Conservation (phyloP, 2,888 invertebrate genomes). For the Fabriciana adippe region DNA sequence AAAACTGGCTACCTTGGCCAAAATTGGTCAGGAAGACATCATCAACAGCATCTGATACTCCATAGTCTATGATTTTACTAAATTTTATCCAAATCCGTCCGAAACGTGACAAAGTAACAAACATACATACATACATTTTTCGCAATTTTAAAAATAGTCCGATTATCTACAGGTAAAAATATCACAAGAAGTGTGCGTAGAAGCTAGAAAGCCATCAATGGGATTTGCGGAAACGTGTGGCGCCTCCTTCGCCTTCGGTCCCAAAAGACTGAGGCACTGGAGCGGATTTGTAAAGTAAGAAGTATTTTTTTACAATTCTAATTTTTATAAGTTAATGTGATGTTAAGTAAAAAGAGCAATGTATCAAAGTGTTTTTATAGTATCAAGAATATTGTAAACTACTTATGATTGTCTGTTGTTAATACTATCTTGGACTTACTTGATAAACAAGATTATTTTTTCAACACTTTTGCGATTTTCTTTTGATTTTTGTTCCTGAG, state of each 20-base stretch:
- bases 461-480: too few species aligned
- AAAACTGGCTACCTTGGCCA: too few species aligned
- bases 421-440: too few species aligned
- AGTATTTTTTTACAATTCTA: not conserved
- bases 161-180: conserved; percentile 84
- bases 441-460: too few species aligned
- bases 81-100: not conserved
- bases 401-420: too few species aligned
- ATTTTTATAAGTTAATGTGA: not conserved
- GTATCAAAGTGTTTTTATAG: not conserved
- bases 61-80: too few species aligned
- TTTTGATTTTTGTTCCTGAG: too few species aligned
- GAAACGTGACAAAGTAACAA: not conserved
- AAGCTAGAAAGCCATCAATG: conserved; percentile 86
- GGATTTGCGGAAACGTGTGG: conserved; percentile 93
- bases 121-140: not conserved
- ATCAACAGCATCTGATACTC: too few species aligned
- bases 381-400: too few species aligned
- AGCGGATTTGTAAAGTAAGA: conserved; percentile 85
- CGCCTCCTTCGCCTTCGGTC: conserved; percentile 89
- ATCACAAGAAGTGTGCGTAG: conserved; percentile 87
- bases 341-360: not conserved
- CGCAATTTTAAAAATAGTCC: too few species aligned
- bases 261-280: conserved; percentile 83
- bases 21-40: too few species aligned